phyloP scores from a whole-genome alignment of 1,140 invertebrate genomes.

The Bombus turneri region DNA sequence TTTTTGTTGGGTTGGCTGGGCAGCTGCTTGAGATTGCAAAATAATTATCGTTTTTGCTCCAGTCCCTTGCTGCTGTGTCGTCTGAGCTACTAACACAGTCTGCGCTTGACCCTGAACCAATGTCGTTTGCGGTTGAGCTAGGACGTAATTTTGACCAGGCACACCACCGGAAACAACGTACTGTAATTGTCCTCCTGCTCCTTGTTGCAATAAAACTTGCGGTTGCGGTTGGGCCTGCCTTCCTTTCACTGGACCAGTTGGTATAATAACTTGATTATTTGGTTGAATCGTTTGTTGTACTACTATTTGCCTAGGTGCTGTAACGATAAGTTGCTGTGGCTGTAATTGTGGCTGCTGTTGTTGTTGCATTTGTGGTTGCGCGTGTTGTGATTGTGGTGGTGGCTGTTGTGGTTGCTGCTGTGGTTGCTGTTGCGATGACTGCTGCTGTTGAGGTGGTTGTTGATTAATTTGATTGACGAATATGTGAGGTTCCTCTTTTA shows the following conservation, averaged over 20 bases:
- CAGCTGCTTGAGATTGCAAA: slow-evolving; percentile 84
- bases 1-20: slow-evolving; percentile 80
- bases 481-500: slow-evolving; percentile 71
- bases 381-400: slow-evolving; percentile 47
- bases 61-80: slow-evolving; percentile 85
- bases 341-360: slow-evolving; percentile 71
- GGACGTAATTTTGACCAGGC: slow-evolving; percentile 84
- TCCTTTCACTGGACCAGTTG: slow-evolving; percentile 76
- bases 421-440: slow-evolving; percentile 54
- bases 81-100: slow-evolving; percentile 85
- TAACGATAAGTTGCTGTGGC: slow-evolving; percentile 78
- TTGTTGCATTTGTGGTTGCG: slow-evolving; percentile 68
- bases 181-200: slow-evolving; percentile 79
- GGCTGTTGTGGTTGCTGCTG: slow-evolving; percentile 72
- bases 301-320: slow-evolving; percentile 80
- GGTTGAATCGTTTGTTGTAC: slow-evolving; percentile 82
- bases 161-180: slow-evolving; percentile 84
- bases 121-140: slow-evolving; percentile 86
- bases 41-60: slow-evolving; percentile 89
- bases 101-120: slow-evolving; percentile 85
- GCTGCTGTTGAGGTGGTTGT: slow-evolving; percentile 42
- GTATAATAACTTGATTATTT: slow-evolving; percentile 79
- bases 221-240: slow-evolving; percentile 78
- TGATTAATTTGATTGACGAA: slow-evolving; percentile 75
- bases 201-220: slow-evolving; percentile 79